Conservation (phyloP, 2,113 vertebrate species). For the Sardina pilchardus region DNA sequence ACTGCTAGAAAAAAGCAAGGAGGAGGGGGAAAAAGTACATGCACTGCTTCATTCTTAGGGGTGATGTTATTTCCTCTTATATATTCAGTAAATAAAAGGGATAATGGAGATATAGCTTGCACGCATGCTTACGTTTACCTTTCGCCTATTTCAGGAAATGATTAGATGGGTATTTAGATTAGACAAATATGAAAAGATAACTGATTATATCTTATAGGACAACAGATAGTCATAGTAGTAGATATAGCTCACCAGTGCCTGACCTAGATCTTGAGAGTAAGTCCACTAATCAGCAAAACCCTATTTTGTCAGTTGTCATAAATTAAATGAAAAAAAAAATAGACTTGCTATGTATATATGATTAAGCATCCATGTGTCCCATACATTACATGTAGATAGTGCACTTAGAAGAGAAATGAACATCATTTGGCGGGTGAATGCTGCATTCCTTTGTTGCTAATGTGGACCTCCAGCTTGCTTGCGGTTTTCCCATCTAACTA, state of each 20-base stretch:
- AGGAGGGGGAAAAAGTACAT: neutral
- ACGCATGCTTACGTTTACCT: neutral
- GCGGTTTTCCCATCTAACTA: neutral
- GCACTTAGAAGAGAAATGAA: neutral
- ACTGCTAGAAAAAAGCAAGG: neutral
- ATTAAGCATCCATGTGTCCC: neutral
- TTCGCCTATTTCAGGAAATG: neutral
- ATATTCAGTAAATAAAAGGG: neutral
- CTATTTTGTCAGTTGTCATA: neutral
- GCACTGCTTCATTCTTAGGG: neutral
- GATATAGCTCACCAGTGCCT: neutral
- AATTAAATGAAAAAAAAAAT: neutral
- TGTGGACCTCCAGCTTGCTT: neutral
- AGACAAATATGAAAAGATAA: neutral
- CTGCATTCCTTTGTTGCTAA: neutral
- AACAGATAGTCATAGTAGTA: neutral
- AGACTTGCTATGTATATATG: neutral
- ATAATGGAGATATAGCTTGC: neutral
- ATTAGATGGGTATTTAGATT: neutral
- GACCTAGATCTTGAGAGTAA: neutral
- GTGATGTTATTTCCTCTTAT: neutral
- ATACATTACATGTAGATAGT: neutral
- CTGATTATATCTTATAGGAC: neutral
- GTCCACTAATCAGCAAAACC: neutral
- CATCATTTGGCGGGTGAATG: neutral